These are phyloP conservation scores for Microcebus griseorufus DNA, from an alignment of 2,113 vertebrate species.

Conservation along the genomic window DNA sequence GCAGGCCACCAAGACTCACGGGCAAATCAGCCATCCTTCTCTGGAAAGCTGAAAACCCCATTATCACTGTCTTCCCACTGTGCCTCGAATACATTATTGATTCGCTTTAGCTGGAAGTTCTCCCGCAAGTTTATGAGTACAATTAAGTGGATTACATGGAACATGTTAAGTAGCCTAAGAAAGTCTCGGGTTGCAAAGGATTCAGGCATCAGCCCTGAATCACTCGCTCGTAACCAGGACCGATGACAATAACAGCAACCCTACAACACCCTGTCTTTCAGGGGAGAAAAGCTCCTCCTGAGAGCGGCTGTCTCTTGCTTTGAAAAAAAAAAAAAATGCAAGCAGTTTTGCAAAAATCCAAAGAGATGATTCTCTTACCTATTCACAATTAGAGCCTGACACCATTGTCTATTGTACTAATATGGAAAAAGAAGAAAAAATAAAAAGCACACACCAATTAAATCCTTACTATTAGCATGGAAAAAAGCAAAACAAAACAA, in stretches of 20 bases:
- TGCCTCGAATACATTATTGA: slow-evolving; percentile 45
- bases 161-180: slow-evolving; percentile 73
- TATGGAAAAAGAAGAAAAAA: not conserved
- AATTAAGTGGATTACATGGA: slow-evolving; percentile 79
- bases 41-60: not conserved
- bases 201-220: slow-evolving; percentile 12
- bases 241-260: slow-evolving; percentile 73
- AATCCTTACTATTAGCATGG: not conserved
- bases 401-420: slow-evolving; percentile 47
- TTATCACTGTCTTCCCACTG: slow-evolving; percentile 15
- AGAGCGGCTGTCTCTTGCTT: slow-evolving; percentile 79
- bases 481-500: not conserved
- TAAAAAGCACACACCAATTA: not conserved
- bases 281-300: slow-evolving; percentile 58
- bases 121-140: slow-evolving; percentile 71
- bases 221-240: not conserved
- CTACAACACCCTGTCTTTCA: slow-evolving; percentile 30
- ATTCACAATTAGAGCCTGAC: slow-evolving; percentile 66
- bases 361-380: not conserved
- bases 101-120: slow-evolving; percentile 62
- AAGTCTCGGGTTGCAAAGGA: slow-evolving; percentile 31
- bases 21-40: slow-evolving; percentile 12
- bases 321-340: slow-evolving; percentile 64
- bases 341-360: not conserved
- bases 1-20: slow-evolving; percentile 28